These are phyloP conservation scores for Chunga burmeisteri DNA, from an alignment of 2,113 vertebrate species.

Conservation along the genomic window DNA sequence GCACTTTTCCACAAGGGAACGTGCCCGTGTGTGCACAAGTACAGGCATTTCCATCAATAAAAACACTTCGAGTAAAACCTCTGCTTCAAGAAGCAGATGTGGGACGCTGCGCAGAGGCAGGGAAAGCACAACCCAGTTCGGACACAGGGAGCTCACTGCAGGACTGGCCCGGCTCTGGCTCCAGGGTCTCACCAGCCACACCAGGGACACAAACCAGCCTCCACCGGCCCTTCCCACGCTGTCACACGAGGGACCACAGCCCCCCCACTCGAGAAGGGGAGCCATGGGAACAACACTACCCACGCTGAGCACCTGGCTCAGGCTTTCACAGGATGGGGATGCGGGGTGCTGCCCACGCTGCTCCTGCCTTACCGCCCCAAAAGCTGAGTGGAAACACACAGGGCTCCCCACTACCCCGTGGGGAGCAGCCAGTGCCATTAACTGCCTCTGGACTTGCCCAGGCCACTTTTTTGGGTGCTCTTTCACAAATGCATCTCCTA, in stretches of 20 bases:
- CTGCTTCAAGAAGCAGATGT: accelerated
- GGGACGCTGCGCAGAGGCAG: not conserved
- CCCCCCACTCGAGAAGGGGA: not conserved
- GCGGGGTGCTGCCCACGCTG: not conserved
- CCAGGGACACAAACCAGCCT: not conserved
- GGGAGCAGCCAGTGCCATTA: not conserved
- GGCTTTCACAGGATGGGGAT: not conserved
- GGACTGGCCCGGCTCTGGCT: not conserved
- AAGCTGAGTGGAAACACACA: not conserved
- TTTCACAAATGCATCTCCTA: not conserved
- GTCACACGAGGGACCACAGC: no score
- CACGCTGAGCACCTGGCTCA: not conserved
- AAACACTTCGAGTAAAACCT: not conserved
- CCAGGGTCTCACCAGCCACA: not conserved
- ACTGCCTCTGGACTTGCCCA: not conserved
- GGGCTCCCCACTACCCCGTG: no score
- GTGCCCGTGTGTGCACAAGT: not conserved
- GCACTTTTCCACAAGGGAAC: not conserved
- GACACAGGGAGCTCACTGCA: accelerated
- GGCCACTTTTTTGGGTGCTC: not conserved
- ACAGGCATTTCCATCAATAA: not conserved
- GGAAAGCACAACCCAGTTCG: no score
- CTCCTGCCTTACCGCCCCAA: not conserved
- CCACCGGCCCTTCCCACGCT: not conserved
- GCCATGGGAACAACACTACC: not conserved